Conservation (phyloP, 2,797 vertebrate species). For the Thripadectes ignobilis region DNA sequence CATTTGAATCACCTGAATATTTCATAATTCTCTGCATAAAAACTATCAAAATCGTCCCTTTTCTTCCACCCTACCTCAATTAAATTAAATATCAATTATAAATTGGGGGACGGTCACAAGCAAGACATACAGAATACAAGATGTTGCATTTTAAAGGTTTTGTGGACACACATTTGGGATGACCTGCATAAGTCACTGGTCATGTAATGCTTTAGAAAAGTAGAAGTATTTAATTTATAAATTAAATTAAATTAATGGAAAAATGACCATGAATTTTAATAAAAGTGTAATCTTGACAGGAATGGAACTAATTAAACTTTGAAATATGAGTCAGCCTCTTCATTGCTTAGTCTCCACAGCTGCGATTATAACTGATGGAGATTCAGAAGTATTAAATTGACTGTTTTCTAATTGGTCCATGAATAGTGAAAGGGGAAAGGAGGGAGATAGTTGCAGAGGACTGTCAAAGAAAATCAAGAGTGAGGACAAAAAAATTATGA, state of each 20-base stretch:
- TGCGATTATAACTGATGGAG: constrained; percentile 3
- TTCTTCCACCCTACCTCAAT: not conserved
- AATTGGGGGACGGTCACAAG: not conserved
- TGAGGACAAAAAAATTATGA: not conserved
- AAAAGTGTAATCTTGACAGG: not conserved
- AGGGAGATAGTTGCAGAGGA: not conserved
- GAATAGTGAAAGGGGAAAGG: not conserved
- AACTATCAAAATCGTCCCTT: not conserved
- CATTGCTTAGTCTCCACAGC: not conserved
- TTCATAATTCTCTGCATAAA: not conserved
- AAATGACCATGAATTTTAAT: constrained; percentile 34
- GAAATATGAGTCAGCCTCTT: constrained; percentile 2
- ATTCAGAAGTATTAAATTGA: not conserved
- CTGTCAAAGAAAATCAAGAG: not conserved
- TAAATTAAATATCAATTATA: not conserved
- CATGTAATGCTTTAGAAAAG: constrained; percentile 10
- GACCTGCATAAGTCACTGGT: not conserved
- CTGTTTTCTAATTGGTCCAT: not conserved
- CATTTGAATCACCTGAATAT: not conserved
- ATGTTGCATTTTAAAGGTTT: not conserved
- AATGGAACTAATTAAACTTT: constrained; percentile 30
- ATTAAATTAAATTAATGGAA: not conserved
- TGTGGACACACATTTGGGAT: not conserved
- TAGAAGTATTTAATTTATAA: constrained; percentile 33
- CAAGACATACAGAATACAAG: not conserved